Conservation (phyloP, 1,140 invertebrate genomes). For the Drosophila arizonae region DNA sequence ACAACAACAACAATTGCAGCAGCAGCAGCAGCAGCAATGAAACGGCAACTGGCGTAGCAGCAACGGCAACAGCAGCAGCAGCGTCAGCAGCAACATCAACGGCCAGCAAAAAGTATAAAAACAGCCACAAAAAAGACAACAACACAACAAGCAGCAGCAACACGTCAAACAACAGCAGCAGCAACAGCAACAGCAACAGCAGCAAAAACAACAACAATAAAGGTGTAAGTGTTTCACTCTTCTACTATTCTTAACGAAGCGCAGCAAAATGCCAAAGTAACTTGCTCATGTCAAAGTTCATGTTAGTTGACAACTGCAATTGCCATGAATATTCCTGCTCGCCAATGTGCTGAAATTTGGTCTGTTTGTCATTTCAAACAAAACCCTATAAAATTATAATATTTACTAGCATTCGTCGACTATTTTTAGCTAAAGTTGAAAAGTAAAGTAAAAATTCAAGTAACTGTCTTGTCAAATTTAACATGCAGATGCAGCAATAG, state of each 20-base stretch:
- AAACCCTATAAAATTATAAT: neutral
- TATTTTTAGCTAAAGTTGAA: no score
- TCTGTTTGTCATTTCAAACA: no score
- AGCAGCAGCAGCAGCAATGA: conserved; percentile 19
- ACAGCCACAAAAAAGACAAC: conserved; percentile 68
- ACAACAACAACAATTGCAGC: conserved; percentile 19
- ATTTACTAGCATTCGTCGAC: neutral
- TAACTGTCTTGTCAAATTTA: neutral
- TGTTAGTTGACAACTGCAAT: neutral
- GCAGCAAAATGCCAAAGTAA: neutral
- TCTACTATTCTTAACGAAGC: no score
- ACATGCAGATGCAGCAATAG: neutral
- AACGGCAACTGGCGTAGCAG: conserved; percentile 26
- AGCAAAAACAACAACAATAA: conserved; percentile 46
- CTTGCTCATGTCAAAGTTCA: conserved; percentile 1
- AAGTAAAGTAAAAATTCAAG: neutral
- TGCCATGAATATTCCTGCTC: neutral
- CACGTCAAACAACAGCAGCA: conserved; percentile 34
- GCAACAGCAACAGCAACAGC: conserved; percentile 31
- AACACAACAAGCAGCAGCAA: conserved; percentile 18
- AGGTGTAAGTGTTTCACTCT: conserved; percentile 43
- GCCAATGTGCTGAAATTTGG: neutral
- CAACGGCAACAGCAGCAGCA: conserved; percentile 18
- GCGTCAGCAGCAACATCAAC: conserved; percentile 23
- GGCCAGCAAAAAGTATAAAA: conserved; percentile 60